Evolutionary conservation across 2,888 invertebrate genomes (phyloP).

Genomic region (Rotaria socialis): DNA sequence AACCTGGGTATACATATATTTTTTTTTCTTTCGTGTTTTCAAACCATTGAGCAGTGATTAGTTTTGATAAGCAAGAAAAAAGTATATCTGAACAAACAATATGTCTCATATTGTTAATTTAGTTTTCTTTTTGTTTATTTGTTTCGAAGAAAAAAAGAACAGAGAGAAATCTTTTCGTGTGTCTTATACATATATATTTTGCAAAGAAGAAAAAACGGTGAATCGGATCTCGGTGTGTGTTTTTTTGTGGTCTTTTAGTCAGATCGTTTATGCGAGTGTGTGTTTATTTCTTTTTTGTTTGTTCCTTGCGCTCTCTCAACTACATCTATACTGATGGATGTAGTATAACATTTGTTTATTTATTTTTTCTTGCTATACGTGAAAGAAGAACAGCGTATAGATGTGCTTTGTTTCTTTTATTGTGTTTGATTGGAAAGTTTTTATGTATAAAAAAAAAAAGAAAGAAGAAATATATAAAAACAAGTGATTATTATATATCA

Average conservation of each 20-base stretch:
- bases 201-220: not conserved
- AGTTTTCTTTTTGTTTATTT: not conserved
- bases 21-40: not conserved
- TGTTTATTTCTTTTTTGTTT: not conserved
- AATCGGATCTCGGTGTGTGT: not conserved
- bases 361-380: not conserved
- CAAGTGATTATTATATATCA: not conserved
- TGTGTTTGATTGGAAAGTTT: not conserved
- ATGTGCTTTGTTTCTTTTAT: constrained; percentile 4
- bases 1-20: no score
- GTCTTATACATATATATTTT: not conserved
- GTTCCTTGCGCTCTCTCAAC: not conserved
- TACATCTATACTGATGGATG: constrained; percentile 9
- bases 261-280: not conserved
- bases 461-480: not conserved
- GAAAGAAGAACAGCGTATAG: constrained; percentile 12
- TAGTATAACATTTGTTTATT: not conserved
- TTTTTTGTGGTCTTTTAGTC: not conserved
- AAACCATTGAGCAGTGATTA: not conserved
- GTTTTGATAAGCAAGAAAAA: not conserved
- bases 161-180: not conserved
- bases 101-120: not conserved
- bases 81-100: not conserved
- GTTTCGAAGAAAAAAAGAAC: not conserved
- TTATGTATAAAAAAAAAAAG: not conserved